Evolutionary conservation across 2,113 vertebrate species (phyloP).

Genomic region (Cettia cetti): DNA sequence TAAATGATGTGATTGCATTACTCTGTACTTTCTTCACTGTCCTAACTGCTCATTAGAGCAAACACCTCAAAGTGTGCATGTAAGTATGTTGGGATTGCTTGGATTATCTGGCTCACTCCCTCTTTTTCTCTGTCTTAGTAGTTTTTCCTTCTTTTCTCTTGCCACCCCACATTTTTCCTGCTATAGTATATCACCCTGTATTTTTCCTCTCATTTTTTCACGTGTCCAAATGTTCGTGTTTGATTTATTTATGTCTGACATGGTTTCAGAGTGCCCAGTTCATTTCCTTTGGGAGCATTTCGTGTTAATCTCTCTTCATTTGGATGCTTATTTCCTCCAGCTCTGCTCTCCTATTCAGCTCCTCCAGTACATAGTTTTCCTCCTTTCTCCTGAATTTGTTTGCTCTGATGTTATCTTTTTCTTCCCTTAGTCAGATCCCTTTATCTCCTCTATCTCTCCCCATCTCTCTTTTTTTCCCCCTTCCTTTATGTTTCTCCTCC

Average conservation of each 20-base stretch:
- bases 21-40: slow-evolving; percentile 10
- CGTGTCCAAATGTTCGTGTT: slow-evolving; percentile 1
- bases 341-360: not conserved
- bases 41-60: slow-evolving; percentile 25
- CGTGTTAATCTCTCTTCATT: slow-evolving; percentile 23
- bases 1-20: slow-evolving; percentile 19
- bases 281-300: slow-evolving; percentile 24
- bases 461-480: not conserved
- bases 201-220: slow-evolving; percentile 33
- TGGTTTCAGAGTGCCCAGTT: slow-evolving; percentile 16
- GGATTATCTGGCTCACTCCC: not conserved
- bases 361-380: not conserved
- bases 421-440: not conserved
- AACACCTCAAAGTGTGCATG: slow-evolving; percentile 36
- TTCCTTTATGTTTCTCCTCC: not conserved
- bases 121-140: not conserved
- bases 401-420: not conserved
- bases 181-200: not conserved
- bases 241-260: slow-evolving; percentile 44
- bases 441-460: not conserved
- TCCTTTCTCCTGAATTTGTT: not conserved
- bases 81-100: not conserved
- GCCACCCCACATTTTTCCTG: not conserved
- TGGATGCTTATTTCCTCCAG: not conserved
- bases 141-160: not conserved